These are phyloP conservation scores for Carassius carassius DNA, from an alignment of 2,113 vertebrate species.

Conservation along the genomic window DNA sequence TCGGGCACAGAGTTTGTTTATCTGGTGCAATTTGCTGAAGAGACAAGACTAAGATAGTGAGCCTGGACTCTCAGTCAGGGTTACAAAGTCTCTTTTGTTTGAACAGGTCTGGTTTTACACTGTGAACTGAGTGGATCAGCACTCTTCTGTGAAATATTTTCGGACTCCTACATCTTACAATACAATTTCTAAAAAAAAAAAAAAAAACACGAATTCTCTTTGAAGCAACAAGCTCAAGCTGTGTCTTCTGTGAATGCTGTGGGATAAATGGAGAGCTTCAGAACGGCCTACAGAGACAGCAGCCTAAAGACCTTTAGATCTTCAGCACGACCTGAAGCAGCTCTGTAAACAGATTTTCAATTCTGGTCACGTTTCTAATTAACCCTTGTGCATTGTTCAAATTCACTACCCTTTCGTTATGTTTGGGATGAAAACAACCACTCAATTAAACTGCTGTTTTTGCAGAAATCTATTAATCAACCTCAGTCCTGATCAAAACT, in stretches of 20 bases:
- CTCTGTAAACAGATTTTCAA: neutral
- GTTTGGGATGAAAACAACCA: too few species aligned
- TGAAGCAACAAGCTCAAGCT: neutral
- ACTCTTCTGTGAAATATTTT: constrained; percentile 2
- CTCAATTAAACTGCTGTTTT: too few species aligned
- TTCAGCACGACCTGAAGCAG: neutral
- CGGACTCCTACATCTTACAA: neutral
- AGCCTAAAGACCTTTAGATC: neutral
- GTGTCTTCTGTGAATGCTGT: neutral
- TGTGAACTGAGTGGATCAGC: neutral
- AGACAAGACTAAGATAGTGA: neutral
- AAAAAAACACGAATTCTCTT: neutral
- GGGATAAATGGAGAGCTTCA: constrained; percentile 15
- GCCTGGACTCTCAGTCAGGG: neutral
- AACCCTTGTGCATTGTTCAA: too few species aligned
- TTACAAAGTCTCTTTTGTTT: constrained; percentile 15
- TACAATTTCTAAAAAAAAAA: neutral
- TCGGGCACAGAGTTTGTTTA: neutral
- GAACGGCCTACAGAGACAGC: neutral
- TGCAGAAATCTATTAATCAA: too few species aligned
- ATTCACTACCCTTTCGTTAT: too few species aligned
- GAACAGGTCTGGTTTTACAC: constrained; percentile 1
- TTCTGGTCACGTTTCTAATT: neutral
- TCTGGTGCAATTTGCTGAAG: neutral
- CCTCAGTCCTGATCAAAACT: too few species aligned